Base-by-base conservation (phyloP, 2,888 invertebrate species). In the Drepana falcataria region DNA sequence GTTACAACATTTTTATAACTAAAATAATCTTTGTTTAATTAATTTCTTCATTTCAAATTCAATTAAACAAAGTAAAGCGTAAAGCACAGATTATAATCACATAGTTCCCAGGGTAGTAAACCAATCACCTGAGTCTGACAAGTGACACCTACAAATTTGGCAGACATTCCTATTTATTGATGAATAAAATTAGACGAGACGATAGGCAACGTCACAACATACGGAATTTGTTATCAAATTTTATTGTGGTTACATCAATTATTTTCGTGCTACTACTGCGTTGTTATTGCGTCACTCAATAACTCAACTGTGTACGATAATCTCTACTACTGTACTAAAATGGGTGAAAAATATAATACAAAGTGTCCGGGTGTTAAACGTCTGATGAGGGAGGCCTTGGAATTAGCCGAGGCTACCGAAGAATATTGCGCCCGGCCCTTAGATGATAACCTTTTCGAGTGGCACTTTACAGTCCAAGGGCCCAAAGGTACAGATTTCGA, bases 401-500 rank as follows among this genome's bases (percentile, higher is more conserved):
- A 99, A 83, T 87, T 98, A 61, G 93, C 94, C 40, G 95, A 96
- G 67, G 94, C 97, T 3, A 97, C 97, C 0, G 97, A 97, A 74
- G 96, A 97, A 80, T 98, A 96, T 83, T 95, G 93, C 84, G 98
- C 98, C 7, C 94, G 95, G 72, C 98, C 98, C 2, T 83, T 98
- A 51, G 97, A 98, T 83, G 98, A 98, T 79, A 99, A 98, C 85
- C 89, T 98, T 53, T 98, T 99, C 83, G 98, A 98, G 81, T 99
- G 98, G 98, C 98, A 99, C 84, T 98, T 99, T 79, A 98, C 98
- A 0, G 95, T 98, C 2, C 93, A 96, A 72, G 98, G 98, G 4
- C 97, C 98, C 2, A 93, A 94, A 53, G 95, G 95, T 35, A 95
- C 97, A 0, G 97, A 97, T 67, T 98, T 97, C 83, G 96, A 96